Conservation (phyloP, 2,113 vertebrate genomes). For the Cyanoderma ruficeps region DNA sequence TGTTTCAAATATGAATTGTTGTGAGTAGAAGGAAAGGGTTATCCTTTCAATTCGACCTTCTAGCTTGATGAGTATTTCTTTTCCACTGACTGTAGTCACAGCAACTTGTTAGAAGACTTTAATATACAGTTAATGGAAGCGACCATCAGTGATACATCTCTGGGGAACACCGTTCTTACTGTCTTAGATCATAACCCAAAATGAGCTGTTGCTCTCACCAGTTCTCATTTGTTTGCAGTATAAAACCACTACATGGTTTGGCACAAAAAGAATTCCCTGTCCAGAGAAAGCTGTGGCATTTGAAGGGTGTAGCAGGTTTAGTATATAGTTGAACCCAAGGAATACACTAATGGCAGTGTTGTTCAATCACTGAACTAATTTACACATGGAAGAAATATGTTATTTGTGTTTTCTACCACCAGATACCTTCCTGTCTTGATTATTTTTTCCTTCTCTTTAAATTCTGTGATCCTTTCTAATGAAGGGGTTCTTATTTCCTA, state of each 20-base stretch:
- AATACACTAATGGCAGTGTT: neutral
- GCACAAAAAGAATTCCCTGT: neutral
- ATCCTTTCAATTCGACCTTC: neutral
- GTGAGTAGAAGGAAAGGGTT: neutral
- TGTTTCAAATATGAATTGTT: neutral
- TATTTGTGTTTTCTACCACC: neutral
- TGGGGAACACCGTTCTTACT: neutral
- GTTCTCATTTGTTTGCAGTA: neutral
- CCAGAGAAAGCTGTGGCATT: neutral
- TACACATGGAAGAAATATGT: neutral
- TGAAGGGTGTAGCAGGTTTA: neutral
- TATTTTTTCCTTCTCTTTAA: neutral
- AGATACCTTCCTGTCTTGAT: neutral
- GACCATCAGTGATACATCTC: neutral
- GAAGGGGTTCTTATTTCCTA: constrained; percentile 27
- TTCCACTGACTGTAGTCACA: neutral
- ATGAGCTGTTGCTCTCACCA: constrained; percentile 6
- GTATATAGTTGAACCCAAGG: neutral
- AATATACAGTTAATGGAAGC: neutral
- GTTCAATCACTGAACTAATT: neutral
- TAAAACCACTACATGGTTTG: constrained; percentile 10
- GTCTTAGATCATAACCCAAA: constrained; percentile 16
- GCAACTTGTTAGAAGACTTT: neutral
- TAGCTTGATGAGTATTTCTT: neutral
- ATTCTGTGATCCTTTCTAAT: neutral